Evolutionary conservation across 2,113 vertebrate species (phyloP).

Genomic region (Podiceps cristatus): DNA sequence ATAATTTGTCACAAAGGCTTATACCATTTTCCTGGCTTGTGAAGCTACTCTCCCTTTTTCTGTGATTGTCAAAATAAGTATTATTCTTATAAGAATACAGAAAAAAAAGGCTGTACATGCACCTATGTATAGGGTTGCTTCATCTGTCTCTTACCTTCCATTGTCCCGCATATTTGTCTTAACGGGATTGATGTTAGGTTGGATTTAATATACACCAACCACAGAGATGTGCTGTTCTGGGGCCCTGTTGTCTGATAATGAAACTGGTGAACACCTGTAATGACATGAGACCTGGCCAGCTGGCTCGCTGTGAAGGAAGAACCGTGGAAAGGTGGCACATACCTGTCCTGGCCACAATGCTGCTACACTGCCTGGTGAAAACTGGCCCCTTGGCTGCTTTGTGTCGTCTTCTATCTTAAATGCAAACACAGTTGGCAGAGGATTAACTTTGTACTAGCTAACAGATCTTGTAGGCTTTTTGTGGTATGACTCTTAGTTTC

Average conservation of each 20-base stretch:
- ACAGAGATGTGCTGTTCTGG: neutral
- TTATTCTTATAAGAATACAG: too few relatives aligned
- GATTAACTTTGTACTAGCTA: neutral
- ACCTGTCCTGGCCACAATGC: neutral
- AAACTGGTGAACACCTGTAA: neutral
- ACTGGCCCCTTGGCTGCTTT: neutral
- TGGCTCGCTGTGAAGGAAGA: neutral
- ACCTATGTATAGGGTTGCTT: neutral
- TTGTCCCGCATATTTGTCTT: accelerated
- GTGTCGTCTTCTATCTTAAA: too few relatives aligned
- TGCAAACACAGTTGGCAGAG: accelerated
- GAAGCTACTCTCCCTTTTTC: neutral
- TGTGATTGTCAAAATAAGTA: neutral
- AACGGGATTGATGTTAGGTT: accelerated
- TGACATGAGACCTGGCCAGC: neutral
- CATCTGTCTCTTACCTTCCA: neutral
- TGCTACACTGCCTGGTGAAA: neutral
- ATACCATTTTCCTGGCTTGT: neutral
- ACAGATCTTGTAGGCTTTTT: neutral
- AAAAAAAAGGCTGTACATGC: neutral
- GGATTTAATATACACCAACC: accelerated
- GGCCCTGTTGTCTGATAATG: neutral
- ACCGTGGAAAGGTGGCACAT: accelerated
- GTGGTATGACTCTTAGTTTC: neutral
- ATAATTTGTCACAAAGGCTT: neutral